These are phyloP conservation scores for Geopemphigus sp. DNA, from an alignment of 1,140 invertebrate species.

Conservation along the genomic window DNA sequence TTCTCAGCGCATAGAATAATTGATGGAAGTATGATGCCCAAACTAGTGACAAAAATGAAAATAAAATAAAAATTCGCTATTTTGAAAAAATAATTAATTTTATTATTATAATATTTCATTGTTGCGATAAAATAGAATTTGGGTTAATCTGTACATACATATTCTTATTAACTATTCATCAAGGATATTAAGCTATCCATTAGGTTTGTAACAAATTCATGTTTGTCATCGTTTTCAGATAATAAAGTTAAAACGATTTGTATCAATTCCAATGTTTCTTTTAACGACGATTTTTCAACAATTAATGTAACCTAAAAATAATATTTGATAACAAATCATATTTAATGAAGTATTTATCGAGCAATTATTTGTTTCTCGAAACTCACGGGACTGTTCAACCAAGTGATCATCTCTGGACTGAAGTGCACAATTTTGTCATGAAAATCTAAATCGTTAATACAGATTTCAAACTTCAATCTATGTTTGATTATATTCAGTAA, in stretches of 20 bases:
- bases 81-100: too few species aligned
- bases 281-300: constrained; percentile 38
- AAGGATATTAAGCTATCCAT: constrained; percentile 46
- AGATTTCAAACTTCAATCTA: constrained; percentile 20
- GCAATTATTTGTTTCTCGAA: background rate
- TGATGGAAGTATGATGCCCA: too few species aligned
- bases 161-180: constrained; percentile 15
- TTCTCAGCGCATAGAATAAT: too few species aligned
- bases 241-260: constrained; percentile 43
- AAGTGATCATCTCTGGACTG: constrained; percentile 33
- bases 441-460: constrained; percentile 24
- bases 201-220: constrained; percentile 33
- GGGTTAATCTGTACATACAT: background rate
- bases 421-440: constrained; percentile 22
- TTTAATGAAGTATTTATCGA: background rate
- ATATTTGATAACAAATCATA: background rate
- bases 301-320: constrained; percentile 29
- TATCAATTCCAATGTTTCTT: constrained; percentile 45
- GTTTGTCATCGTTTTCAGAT: constrained; percentile 36
- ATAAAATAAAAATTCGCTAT: too few species aligned
- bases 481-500: constrained; percentile 28
- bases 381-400: background rate
- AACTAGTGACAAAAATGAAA: too few species aligned
- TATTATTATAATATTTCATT: too few species aligned
- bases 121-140: background rate